Percentiles rank a stretch among this genome's conserved stretches.
Evolutionary conservation across 2,113 vertebrate genomes (phyloP).

Genomic region (Aegotheles bennettii): DNA sequence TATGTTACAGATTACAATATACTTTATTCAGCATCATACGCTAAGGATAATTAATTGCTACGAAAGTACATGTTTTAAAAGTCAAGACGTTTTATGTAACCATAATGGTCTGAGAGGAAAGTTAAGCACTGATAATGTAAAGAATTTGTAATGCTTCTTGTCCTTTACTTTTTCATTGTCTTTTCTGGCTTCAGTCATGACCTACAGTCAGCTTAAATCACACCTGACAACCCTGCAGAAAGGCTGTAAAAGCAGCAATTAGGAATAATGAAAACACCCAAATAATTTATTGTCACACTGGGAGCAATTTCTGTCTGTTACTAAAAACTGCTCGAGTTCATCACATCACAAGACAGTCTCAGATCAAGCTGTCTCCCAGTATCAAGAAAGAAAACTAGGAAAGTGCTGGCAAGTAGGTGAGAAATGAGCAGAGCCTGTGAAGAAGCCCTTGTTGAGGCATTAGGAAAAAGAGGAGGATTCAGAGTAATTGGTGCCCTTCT

Average conservation of each 20-base stretch:
- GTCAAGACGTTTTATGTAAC: background rate
- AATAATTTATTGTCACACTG: conserved; percentile 13
- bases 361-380: background rate
- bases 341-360: background rate
- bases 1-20: background rate
- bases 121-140: background rate
- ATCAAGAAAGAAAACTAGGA: background rate
- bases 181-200: background rate
- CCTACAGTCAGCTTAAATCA: background rate
- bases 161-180: background rate
- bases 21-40: background rate
- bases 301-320: background rate
- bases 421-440: background rate
- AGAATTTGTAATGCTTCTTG: background rate
- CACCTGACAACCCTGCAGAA: background rate
- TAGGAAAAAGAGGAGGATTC: background rate
- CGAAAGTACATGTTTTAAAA: background rate
- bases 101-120: background rate
- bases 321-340: background rate
- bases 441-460: background rate
- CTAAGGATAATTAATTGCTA: background rate
- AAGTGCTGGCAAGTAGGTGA: background rate
- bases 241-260: background rate
- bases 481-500: background rate
- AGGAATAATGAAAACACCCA: conserved; percentile 6